These are phyloP conservation scores for Drosophila prosaltans DNA, from an alignment of 1,140 invertebrate species.

Conservation along the genomic window DNA sequence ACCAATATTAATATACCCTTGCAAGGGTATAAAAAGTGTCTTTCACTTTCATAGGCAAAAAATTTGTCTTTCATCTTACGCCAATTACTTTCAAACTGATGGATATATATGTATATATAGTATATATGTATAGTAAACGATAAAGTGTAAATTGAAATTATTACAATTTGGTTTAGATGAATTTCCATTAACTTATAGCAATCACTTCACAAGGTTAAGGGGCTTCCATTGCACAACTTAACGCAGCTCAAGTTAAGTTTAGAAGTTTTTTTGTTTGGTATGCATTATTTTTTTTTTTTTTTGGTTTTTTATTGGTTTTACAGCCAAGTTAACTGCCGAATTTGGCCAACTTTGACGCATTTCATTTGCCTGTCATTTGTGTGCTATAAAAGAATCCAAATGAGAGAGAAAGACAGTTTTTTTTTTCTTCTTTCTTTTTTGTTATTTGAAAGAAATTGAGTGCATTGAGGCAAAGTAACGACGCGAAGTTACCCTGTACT, in stretches of 20 bases:
- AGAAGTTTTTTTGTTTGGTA: slow-evolving; percentile 35
- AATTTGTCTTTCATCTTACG: no score
- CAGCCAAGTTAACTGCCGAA: slow-evolving; percentile 42
- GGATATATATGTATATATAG: no score
- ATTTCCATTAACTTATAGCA: no score
- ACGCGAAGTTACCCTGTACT: no score
- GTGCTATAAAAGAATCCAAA: slow-evolving; percentile 58
- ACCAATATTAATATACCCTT: no score
- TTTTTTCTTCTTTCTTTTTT: no score
- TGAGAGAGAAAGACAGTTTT: not conserved
- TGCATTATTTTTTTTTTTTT: slow-evolving; percentile 39
- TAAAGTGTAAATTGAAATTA: not conserved
- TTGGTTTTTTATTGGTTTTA: slow-evolving; percentile 45
- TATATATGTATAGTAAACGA: not conserved
- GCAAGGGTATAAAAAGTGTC: no score
- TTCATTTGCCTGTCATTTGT: slow-evolving; percentile 64
- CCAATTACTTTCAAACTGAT: no score
- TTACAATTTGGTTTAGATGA: not conserved
- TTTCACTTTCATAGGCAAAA: no score
- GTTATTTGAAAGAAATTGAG: no score
- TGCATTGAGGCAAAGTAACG: no score
- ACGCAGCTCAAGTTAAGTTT: slow-evolving; percentile 20
- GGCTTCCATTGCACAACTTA: not conserved
- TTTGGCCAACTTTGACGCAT: slow-evolving; percentile 51
- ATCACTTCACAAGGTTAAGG: slow-evolving; percentile 41